phyloP scores from a whole-genome alignment of 2,113 vertebrate genomes.

The Apeltes quadracus region DNA sequence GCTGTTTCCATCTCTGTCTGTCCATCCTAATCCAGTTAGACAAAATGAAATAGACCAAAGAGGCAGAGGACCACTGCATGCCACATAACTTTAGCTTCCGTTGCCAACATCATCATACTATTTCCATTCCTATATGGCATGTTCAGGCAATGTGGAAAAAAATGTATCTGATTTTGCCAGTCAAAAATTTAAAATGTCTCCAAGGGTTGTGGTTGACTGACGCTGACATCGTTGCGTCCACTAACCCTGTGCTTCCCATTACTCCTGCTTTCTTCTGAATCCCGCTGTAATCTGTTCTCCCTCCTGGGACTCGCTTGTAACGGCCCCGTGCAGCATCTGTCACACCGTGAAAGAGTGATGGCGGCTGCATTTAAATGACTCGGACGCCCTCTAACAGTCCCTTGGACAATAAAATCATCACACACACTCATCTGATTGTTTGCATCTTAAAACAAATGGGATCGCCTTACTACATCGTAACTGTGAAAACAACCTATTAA shows the following conservation, averaged over 20 bases:
- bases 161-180: not conserved
- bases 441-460: not conserved
- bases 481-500: not conserved
- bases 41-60: conserved; percentile 55
- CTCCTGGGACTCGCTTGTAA: conserved; percentile 47
- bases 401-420: not conserved
- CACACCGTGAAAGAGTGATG: conserved; percentile 48
- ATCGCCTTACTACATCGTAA: not conserved
- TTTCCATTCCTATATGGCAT: conserved; percentile 3
- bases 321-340: conserved; percentile 59
- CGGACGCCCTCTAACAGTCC: conserved; percentile 1
- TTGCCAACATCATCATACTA: not conserved
- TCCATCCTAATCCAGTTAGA: conserved; percentile 74
- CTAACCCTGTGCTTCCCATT: conserved; percentile 30
- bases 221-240: conserved; percentile 33
- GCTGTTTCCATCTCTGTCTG: conserved; percentile 59
- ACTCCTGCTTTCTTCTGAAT: conserved; percentile 31
- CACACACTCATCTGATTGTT: not conserved
- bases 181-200: conserved; percentile 7
- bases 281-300: conserved; percentile 23
- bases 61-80: conserved; percentile 29
- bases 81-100: conserved; percentile 14
- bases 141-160: not conserved
- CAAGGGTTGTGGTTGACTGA: not conserved
- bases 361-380: conserved; percentile 42